Conservation (phyloP, 2,113 vertebrate genomes). For the Vulpes ferrilata region DNA sequence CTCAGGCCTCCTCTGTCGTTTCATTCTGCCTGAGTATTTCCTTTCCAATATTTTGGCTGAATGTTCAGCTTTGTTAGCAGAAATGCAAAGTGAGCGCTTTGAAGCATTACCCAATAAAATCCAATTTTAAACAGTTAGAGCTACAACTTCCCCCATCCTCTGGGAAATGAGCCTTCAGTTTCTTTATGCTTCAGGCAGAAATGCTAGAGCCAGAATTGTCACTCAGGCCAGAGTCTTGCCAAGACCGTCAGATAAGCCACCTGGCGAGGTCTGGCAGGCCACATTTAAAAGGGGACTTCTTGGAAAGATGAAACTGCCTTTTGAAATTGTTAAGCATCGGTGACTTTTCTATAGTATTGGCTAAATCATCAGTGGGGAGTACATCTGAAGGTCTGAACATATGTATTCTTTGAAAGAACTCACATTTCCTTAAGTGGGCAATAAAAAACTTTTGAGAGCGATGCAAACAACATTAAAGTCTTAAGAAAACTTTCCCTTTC, state of each 20-base stretch:
- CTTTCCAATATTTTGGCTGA: slow-evolving; percentile 75
- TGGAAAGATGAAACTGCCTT: not conserved
- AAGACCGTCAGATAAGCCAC: not conserved
- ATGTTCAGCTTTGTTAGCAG: slow-evolving; percentile 74
- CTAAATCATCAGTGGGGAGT: not conserved
- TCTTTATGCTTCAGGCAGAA: slow-evolving; percentile 44
- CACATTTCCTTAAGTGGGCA: not conserved
- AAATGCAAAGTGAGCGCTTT: slow-evolving; percentile 72
- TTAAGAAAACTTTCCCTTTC: not conserved
- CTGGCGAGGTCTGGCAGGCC: not conserved
- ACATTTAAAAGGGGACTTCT: not conserved
- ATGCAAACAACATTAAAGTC: not conserved
- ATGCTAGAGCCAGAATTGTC: not conserved
- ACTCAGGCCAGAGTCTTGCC: not conserved
- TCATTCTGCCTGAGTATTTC: slow-evolving; percentile 58
- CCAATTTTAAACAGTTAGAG: slow-evolving; percentile 66
- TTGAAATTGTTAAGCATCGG: not conserved
- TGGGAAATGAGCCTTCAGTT: slow-evolving; percentile 25
- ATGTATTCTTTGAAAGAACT: not conserved
- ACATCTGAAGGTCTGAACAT: not conserved
- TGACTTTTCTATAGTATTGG: not conserved
- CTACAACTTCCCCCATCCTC: slow-evolving; percentile 26
- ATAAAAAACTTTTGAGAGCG: not conserved
- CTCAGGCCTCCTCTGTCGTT: not conserved
- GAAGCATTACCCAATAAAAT: slow-evolving; percentile 77